Evolutionary conservation across 2,888 invertebrate species (phyloP), one percentile per base, ranked within the genome.

Genomic region (Tipula vernalis): DNA sequence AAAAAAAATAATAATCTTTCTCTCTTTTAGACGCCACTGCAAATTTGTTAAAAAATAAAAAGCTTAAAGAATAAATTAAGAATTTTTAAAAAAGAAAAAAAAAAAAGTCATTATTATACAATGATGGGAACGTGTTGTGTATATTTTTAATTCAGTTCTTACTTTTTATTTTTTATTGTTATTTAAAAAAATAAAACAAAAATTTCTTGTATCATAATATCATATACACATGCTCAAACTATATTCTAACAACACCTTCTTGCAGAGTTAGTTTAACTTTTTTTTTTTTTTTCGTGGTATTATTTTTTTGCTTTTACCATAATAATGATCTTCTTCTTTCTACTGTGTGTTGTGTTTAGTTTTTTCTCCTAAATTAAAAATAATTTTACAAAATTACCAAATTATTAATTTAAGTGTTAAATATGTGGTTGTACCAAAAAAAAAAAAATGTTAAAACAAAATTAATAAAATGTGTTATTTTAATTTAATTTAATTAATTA

Each of bases 111-210:
- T 85, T 39, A 86, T 57, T 87, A 87, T 85, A 87, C 88, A 87
- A 88, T 88, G 87, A 87, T 88, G 88, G 87, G 88, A 88, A 88
- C 87, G 36, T 86, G 42, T 83, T 86, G 86, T 57, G 86, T 41
- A 86, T 87, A 47, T 47, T 47, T 86, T 86, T 86, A 36, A 51
- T 84, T 47, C 41, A 47, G 13, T 84, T 87, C 28, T 86, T 41
- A 42, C 36, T 83, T 41, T 86, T 87, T 28, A 47, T 3, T 71
- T 42, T 84, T 15, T 84, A 15, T 39, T 83, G 4, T 36, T n/a
- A 39, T 39, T 28, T 28, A 71, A 28, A 71, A 71, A 85, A 51
- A 28, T 10, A 28, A 28, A 28, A 28, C 28, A 28, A 28, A 28
- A 28, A 85, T 87, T 42, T 42, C 18, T 15, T 86, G 28, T 87